Conservation (phyloP, 2,888 invertebrate species). For the Alloplasta piceator region DNA sequence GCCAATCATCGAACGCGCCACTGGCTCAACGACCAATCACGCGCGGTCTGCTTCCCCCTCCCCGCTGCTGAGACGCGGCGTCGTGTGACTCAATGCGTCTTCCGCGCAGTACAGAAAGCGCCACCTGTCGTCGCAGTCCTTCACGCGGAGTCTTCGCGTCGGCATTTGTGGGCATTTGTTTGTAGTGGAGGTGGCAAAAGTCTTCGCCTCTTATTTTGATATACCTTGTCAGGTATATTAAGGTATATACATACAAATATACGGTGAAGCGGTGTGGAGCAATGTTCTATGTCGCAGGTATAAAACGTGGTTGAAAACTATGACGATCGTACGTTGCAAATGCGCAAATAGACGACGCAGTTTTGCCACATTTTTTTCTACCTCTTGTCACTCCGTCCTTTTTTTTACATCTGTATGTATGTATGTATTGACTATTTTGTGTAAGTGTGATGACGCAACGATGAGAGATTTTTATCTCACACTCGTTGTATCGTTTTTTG, state of each 20-base stretch:
- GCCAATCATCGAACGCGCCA: conserved; percentile 54
- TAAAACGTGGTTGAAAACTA: not conserved
- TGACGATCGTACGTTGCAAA: not conserved
- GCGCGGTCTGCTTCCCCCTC: not conserved
- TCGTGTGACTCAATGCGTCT: too few species aligned
- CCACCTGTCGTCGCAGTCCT: conserved; percentile 33
- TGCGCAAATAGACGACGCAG: not conserved
- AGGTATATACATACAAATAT: too few species aligned
- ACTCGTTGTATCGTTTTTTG: conserved; percentile 31
- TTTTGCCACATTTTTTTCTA: not conserved
- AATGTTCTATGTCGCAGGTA: too few species aligned
- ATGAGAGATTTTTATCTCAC: not conserved
- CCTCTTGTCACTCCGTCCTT: too few species aligned
- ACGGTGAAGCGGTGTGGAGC: too few species aligned
- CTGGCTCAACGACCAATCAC: conserved; percentile 25
- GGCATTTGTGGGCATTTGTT: not conserved
- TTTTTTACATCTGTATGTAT: too few species aligned
- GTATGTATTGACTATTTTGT: too few species aligned
- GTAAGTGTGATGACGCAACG: not conserved
- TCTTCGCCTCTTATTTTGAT: too few species aligned
- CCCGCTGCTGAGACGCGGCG: not conserved
- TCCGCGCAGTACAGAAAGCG: conserved; percentile 15
- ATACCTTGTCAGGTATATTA: too few species aligned
- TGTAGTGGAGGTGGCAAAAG: not conserved
- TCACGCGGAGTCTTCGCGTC: not conserved